phyloP scores from a whole-genome alignment of 2,797 vertebrate species.

The Sylvilagus floridanus region DNA sequence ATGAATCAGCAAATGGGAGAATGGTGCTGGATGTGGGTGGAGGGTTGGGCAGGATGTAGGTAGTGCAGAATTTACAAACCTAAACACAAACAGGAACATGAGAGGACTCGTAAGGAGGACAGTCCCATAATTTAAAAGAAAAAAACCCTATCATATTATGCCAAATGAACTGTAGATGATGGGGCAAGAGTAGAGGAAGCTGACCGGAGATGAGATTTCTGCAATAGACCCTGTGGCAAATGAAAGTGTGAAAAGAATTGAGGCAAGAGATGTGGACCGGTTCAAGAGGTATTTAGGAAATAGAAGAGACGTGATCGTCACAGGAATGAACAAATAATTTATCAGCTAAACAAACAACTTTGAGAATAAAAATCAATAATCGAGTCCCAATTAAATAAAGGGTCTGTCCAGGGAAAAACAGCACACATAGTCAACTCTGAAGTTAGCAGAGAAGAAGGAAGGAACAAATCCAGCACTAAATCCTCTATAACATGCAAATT shows the following conservation, averaged over 20 bases:
- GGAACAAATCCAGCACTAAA: not conserved
- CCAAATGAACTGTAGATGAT: not conserved
- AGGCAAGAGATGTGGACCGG: not conserved
- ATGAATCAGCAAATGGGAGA: not conserved
- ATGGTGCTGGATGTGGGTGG: accelerated
- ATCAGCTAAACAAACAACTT: not conserved
- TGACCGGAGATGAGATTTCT: not conserved
- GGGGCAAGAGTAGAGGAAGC: not conserved
- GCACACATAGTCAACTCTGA: not conserved
- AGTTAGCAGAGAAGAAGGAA: not conserved
- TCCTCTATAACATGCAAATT: not conserved
- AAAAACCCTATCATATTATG: not conserved
- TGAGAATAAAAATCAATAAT: conserved; percentile 27
- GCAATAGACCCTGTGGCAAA: not conserved
- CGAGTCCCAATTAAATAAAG: not conserved
- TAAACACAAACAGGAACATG: not conserved
- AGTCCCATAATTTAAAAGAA: not conserved
- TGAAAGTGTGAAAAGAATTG: not conserved
- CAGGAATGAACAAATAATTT: not conserved
- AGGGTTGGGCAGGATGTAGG: accelerated
- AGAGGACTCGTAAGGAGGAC: not conserved
- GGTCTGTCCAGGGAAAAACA: not conserved
- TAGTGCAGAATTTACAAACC: not conserved
- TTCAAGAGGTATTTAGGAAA: conserved; percentile 28
- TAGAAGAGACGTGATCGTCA: not conserved